Percentiles rank a stretch among this genome's conserved stretches.
Conservation (phyloP, 2,113 vertebrate species). For the Lasiurus borealis region DNA sequence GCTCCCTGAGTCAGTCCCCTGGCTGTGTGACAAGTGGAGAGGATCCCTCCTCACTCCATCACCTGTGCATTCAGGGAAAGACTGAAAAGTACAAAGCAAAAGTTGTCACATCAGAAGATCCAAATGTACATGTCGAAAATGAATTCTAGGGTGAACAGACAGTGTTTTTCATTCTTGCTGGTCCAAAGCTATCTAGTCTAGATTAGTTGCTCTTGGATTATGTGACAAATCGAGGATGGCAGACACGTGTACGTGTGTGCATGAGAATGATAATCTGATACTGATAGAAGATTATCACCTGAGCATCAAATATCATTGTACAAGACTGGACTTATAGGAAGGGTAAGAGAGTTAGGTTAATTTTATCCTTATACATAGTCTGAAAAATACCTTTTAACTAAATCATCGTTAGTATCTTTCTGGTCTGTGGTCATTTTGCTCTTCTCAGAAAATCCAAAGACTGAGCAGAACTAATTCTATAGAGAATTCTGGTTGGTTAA, state of each 20-base stretch:
- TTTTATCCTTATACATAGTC: slow-evolving; percentile 33
- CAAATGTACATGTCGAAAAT: slow-evolving; percentile 39
- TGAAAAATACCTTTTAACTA: slow-evolving; percentile 48
- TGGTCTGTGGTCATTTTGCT: slow-evolving; percentile 38
- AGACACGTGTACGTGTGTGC: neutral
- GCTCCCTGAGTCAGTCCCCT: neutral
- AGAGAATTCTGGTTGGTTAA: neutral
- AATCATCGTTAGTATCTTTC: slow-evolving; percentile 32
- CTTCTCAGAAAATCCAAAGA: slow-evolving; percentile 65
- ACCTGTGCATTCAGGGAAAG: slow-evolving; percentile 16
- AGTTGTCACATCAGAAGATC: slow-evolving; percentile 4
- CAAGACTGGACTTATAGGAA: slow-evolving; percentile 8
- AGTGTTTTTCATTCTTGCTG: slow-evolving; percentile 44
- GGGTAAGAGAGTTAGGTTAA: slow-evolving; percentile 36
- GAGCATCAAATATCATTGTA: slow-evolving; percentile 27
- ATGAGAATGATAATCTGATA: neutral
- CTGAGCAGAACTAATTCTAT: slow-evolving; percentile 53
- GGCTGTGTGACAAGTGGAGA: neutral
- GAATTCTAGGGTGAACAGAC: slow-evolving; percentile 44
- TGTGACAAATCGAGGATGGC: neutral
- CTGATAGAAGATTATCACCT: slow-evolving; percentile 24
- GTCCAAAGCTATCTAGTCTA: slow-evolving; percentile 7
- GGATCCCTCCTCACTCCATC: neutral
- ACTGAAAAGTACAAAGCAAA: slow-evolving; percentile 40
- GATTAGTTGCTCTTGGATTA: neutral